A percentile compares a stretch with the other conserved stretches of the same genome.
Evolutionary conservation across 1,140 invertebrate species (phyloP).

Genomic region (Phymorhynchus buccinoides): DNA sequence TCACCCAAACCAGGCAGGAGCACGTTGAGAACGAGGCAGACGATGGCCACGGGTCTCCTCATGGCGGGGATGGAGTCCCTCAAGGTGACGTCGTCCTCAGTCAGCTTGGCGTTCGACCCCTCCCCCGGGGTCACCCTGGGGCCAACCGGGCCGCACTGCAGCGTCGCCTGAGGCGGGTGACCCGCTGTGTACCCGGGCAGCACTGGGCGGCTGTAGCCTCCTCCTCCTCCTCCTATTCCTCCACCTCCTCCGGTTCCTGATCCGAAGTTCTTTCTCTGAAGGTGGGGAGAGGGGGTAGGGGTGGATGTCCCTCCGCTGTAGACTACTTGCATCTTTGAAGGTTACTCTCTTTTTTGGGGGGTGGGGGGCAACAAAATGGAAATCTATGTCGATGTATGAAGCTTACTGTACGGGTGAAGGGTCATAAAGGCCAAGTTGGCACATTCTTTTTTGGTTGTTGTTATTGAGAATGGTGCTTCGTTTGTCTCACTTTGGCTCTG

Average conservation of each 20-base stretch:
- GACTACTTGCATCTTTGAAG: slow-evolving; percentile 66
- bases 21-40: slow-evolving; percentile 74
- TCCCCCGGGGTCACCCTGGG: background rate
- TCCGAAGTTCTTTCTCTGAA: slow-evolving; percentile 52
- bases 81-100: slow-evolving; percentile 57
- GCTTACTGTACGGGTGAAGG: too few relatives aligned
- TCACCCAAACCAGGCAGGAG: slow-evolving; percentile 75
- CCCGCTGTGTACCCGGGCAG: slow-evolving; percentile 58
- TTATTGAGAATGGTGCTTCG: too few relatives aligned
- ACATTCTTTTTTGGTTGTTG: too few relatives aligned
- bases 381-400: too few relatives aligned
- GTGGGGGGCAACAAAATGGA: too few relatives aligned
- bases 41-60: slow-evolving; percentile 72
- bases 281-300: slow-evolving; percentile 61
- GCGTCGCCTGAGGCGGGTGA: slow-evolving; percentile 36
- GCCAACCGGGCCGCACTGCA: background rate
- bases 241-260: background rate
- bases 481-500: too few relatives aligned
- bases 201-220: slow-evolving; percentile 60
- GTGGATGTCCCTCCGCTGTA: slow-evolving; percentile 66
- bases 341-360: too few relatives aligned
- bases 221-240: background rate
- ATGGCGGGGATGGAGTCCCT: slow-evolving; percentile 74
- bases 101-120: slow-evolving; percentile 50
- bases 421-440: too few relatives aligned